These are phyloP conservation scores for Phasia obesa DNA, from an alignment of 2,888 invertebrate species.

Conservation along the genomic window DNA sequence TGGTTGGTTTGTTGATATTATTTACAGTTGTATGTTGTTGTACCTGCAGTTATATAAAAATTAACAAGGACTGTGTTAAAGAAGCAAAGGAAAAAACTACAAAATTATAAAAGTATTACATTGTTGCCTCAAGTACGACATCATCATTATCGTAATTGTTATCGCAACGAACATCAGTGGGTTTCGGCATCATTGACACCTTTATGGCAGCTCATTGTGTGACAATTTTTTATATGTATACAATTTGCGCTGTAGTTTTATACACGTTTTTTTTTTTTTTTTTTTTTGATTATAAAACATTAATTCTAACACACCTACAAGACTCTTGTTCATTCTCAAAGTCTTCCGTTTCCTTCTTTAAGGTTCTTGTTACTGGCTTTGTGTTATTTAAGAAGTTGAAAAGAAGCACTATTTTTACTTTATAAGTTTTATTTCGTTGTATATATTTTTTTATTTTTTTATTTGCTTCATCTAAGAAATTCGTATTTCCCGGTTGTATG, in stretches of 20 bases:
- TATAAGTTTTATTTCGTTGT: conserved; percentile 17
- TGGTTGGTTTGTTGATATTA: conserved; percentile 3
- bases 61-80: conserved; percentile 2
- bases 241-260: background rate
- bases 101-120: conserved; percentile 27
- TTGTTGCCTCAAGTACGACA: conserved; percentile 63
- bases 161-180: conserved; percentile 60
- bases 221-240: conserved; percentile 7
- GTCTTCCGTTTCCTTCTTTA: conserved; percentile 10
- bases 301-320: background rate
- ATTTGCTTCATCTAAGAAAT: conserved; percentile 8
- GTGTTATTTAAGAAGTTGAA: conserved; percentile 27
- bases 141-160: conserved; percentile 66
- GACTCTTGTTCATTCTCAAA: conserved; percentile 25
- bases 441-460: conserved; percentile 3
- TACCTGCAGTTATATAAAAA: conserved; percentile 27
- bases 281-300: conserved; percentile 31
- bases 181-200: conserved; percentile 69
- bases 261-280: no score
- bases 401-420: conserved; percentile 8
- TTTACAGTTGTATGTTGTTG: background rate
- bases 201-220: conserved; percentile 62
- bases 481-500: conserved; percentile 16
- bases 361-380: conserved; percentile 13
- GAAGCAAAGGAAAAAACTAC: background rate